Conservation (phyloP, 1,140 invertebrate genomes). For the Lycorma delicatula region DNA sequence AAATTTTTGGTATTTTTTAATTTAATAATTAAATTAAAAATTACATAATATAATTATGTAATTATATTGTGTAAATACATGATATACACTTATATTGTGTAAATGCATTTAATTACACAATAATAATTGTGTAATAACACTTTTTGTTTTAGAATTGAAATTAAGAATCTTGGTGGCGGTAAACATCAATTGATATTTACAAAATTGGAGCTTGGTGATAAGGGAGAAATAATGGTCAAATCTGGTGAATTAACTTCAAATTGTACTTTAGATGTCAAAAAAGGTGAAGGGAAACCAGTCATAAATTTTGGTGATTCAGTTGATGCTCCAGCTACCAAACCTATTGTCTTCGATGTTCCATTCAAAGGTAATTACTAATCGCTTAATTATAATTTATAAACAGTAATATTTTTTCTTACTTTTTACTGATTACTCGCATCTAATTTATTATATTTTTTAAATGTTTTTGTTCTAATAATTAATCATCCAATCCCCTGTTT, state of each 20-base stretch:
- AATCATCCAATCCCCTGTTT: too few relatives aligned
- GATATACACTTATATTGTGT: not conserved
- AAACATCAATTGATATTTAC: slow-evolving; percentile 87
- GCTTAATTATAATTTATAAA: too few relatives aligned
- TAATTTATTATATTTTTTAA: slow-evolving; percentile 2
- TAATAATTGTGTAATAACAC: not conserved
- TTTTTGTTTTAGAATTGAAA: slow-evolving; percentile 54
- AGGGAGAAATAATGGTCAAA: slow-evolving; percentile 77
- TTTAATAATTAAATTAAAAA: too few relatives aligned
- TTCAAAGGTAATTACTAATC: slow-evolving; percentile 75
- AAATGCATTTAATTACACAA: not conserved
- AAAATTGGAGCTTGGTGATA: slow-evolving; percentile 66
- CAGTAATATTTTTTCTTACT: not conserved
- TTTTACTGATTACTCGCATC: not conserved
- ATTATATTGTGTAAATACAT: not conserved
- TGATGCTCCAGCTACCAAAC: slow-evolving; percentile 67
- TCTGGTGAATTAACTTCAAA: slow-evolving; percentile 69
- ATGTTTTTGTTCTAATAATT: too few relatives aligned
- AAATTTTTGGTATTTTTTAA: too few relatives aligned
- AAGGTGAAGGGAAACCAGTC: slow-evolving; percentile 72
- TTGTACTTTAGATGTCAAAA: slow-evolving; percentile 74
- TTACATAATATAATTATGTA: not conserved
- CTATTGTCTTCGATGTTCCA: slow-evolving; percentile 79
- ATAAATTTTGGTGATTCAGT: slow-evolving; percentile 73
- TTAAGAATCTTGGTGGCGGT: slow-evolving; percentile 84